Percentiles rank a stretch among this genome's conserved stretches.
phyloP scores from a whole-genome alignment of 2,797 vertebrate species.

The Rhadinocentrus ornatus region DNA sequence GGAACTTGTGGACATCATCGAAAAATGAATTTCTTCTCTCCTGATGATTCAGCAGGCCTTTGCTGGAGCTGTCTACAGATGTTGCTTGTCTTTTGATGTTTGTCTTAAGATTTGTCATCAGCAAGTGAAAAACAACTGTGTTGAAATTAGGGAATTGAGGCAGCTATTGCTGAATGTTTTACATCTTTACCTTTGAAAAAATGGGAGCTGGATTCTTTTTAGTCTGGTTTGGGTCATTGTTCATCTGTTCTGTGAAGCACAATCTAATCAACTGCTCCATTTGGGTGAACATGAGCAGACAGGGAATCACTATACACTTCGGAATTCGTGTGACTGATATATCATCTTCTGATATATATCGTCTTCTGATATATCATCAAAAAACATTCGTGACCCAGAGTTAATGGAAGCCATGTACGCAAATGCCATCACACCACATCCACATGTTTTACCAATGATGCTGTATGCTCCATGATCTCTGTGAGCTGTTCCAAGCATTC shows the following conservation, averaged over 20 bases:
- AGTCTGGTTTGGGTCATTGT: conserved; percentile 1
- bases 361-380: conserved; percentile 3
- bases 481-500: background rate
- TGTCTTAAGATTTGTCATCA: background rate
- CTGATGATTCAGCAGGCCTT: too few species aligned
- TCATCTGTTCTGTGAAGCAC: background rate
- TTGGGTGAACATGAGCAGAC: background rate
- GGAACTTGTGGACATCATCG: too few species aligned
- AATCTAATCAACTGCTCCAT: background rate
- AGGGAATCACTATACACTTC: background rate
- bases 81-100: background rate
- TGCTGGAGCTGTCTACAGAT: too few species aligned
- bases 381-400: background rate
- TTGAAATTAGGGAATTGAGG: background rate
- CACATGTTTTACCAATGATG: background rate
- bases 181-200: background rate
- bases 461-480: background rate
- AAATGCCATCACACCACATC: background rate
- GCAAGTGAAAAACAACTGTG: background rate
- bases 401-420: background rate
- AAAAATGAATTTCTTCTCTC: too few species aligned
- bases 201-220: background rate
- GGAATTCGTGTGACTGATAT: background rate
- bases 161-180: background rate
- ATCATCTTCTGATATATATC: too few species aligned